Base-by-base conservation (phyloP, 2,113 vertebrate genomes). In the Lathamus discolor region DNA sequence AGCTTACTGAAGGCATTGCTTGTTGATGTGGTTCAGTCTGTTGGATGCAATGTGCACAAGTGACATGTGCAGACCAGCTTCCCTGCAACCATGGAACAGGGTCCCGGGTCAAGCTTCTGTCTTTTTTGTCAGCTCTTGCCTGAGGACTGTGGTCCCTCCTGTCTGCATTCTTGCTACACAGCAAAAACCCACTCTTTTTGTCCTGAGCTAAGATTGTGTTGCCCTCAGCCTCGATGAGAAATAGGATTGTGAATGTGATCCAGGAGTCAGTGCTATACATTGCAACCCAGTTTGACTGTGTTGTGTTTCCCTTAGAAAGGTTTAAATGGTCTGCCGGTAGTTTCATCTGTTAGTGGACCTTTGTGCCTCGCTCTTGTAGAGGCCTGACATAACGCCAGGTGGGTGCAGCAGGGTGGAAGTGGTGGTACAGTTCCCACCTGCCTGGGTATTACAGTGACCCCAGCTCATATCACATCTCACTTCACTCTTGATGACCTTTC, bases 371-470 rank as follows among this genome's bases (percentile, higher is more conserved):
- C 25, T 55, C 5, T 12, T 61, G 15, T 14, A 3, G 29, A 62
- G 52, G 48, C 52, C 59, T 44, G n/a, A 24, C 24, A 2, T 22
- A 8, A 27, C 27, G 14, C 13, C 33, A 17, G 13, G 29, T 19
- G 15, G 13, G 29, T 23, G 27, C n/a, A 31, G 31, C 17, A 37
- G n/a, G 9, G 23, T 64, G 70, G 78, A 37, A 76, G 64, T 2
- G 2, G 22, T 37, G 61, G n/a, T 28, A 19, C 41, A 0, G 0
- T 76, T 64, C 22, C 82, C 28, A 5, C 18, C 16, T 52, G 17
- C 12, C n/a, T 28, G 69, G 17, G n/a, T 33, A 33, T 29, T 35
- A 17, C 61, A 28, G 52, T 12, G 10, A 39, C 55, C 51, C 17
- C 55, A 78, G 52, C 51, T 92, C 17, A 3, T 63, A 10, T 6